These are phyloP conservation scores for Latrodectus hesperus DNA, from an alignment of 2,888 invertebrate species.

Conservation along the genomic window DNA sequence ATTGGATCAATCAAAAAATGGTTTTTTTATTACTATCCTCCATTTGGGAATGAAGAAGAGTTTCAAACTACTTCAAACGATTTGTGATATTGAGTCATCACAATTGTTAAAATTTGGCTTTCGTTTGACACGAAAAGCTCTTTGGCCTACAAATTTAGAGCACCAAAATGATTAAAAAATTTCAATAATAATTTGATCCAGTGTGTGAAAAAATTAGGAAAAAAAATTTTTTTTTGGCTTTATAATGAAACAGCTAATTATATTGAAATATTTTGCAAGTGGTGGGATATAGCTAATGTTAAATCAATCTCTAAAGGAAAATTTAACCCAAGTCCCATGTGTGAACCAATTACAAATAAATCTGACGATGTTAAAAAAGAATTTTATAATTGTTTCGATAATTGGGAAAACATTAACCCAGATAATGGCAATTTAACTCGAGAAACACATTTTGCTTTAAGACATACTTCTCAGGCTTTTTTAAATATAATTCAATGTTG, in stretches of 20 bases:
- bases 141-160: not conserved
- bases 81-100: not conserved
- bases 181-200: not conserved
- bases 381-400: conserved; percentile 6
- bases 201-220: not conserved
- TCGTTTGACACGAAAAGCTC: not conserved
- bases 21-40: not conserved
- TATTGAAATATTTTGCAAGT: not conserved
- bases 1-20: conserved; percentile 9
- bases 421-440: conserved; percentile 6
- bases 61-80: not conserved
- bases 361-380: not conserved
- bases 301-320: not conserved
- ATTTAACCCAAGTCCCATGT: not conserved
- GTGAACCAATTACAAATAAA: conserved; percentile 9
- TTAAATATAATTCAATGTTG: conserved; percentile 11
- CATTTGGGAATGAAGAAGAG: not conserved
- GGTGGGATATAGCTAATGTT: not conserved
- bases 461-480: conserved; percentile 7
- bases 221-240: not conserved
- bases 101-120: conserved; percentile 1
- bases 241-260: not conserved
- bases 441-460: conserved; percentile 22
- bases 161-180: not conserved
- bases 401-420: not conserved